Evolutionary conservation across 2,797 vertebrate genomes (phyloP).

Genomic region (Chaunax sp.): DNA sequence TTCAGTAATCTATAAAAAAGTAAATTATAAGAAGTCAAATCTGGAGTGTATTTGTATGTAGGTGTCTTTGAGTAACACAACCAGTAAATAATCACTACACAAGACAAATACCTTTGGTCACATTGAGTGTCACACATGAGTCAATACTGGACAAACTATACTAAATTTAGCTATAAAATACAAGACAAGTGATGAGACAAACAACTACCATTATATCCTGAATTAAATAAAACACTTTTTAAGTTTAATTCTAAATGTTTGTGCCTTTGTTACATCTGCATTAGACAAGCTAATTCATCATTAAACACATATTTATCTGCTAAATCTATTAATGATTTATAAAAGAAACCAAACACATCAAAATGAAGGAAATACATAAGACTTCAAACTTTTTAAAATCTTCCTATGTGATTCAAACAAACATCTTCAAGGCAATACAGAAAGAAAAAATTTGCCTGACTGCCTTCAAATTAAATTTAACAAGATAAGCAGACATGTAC

Average conservation of each 20-base stretch:
- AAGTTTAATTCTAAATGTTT: slow-evolving; percentile 4
- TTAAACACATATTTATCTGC: not conserved
- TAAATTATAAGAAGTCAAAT: slow-evolving; percentile 79
- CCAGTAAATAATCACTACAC: no score
- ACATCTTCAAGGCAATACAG: slow-evolving; percentile 1
- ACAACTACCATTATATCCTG: not conserved
- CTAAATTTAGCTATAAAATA: not conserved
- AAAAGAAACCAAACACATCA: slow-evolving; percentile 15
- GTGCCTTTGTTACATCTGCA: not conserved
- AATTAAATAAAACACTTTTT: not conserved
- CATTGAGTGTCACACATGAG: not conserved
- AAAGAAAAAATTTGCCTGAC: slow-evolving; percentile 11
- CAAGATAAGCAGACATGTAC: slow-evolving; percentile 17
- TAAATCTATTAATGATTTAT: not conserved
- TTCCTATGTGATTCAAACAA: slow-evolving; percentile 21
- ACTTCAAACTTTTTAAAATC: slow-evolving; percentile 12
- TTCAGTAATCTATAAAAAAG: slow-evolving; percentile 77
- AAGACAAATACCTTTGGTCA: slow-evolving; percentile 11
- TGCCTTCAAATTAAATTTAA: slow-evolving; percentile 39
- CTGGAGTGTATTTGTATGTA: slow-evolving; percentile 77
- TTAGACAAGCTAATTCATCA: not conserved
- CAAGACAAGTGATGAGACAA: not conserved
- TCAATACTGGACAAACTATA: no score
- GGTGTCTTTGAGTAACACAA: slow-evolving; percentile 46
- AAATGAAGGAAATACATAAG: not conserved